Evolutionary conservation across 2,888 invertebrate species (phyloP).

Genomic region (Tiphia femorata): DNA sequence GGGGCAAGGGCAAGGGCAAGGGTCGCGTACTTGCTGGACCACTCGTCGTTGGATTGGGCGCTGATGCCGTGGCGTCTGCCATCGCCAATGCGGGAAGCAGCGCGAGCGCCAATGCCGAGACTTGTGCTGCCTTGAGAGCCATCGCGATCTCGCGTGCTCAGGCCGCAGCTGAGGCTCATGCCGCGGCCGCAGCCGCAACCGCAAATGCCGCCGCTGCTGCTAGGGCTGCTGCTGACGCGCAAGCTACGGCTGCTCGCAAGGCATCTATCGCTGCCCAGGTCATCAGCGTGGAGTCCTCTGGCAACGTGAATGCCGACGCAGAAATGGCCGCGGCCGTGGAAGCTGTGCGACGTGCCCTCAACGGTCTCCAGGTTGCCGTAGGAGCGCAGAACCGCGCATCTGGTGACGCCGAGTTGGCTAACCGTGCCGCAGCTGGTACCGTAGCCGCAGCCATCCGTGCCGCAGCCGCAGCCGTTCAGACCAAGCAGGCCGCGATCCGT

Average conservation of each 20-base stretch:
- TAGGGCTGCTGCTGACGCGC: background rate
- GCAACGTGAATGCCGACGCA: background rate
- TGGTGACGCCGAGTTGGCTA: slow-evolving; percentile 1
- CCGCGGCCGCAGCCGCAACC: background rate
- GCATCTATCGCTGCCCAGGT: background rate
- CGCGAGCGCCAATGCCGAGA: background rate
- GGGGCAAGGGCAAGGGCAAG: background rate
- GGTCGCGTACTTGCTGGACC: background rate
- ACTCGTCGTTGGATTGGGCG: background rate
- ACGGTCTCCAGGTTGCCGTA: background rate
- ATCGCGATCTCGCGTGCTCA: background rate
- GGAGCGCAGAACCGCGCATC: slow-evolving; percentile 8
- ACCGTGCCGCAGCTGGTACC: slow-evolving; percentile 5
- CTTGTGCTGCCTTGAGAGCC: background rate
- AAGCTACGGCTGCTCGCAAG: slow-evolving; percentile 7
- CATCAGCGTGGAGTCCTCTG: background rate
- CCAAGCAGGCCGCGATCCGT: background rate
- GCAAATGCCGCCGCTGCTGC: slow-evolving; percentile 1
- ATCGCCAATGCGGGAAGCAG: background rate
- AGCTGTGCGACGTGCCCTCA: background rate
- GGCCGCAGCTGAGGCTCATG: background rate
- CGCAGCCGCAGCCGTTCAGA: background rate
- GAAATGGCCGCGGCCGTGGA: background rate
- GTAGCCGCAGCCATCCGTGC: slow-evolving; percentile 1
- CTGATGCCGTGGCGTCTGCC: background rate